These are phyloP conservation scores for Dicyrtomina minuta DNA, from an alignment of 2,888 invertebrate genomes.

Conservation along the genomic window DNA sequence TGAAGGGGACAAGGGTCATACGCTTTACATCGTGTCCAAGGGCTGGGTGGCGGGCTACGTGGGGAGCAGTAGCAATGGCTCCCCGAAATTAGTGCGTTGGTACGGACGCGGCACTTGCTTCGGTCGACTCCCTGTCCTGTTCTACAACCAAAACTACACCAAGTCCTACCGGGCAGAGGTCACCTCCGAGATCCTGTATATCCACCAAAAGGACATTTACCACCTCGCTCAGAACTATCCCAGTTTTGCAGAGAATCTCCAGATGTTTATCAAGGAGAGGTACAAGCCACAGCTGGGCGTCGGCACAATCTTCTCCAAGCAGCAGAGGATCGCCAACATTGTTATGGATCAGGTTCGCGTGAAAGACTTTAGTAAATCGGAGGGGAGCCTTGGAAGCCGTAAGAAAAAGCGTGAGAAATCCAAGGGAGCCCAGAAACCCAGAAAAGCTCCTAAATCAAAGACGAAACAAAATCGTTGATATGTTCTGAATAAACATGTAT, in stretches of 20 bases:
- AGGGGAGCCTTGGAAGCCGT: too few species aligned
- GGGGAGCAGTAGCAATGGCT: slow-evolving; percentile 33
- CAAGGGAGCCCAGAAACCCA: too few species aligned
- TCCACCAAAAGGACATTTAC: slow-evolving; percentile 36
- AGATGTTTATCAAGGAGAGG: slow-evolving; percentile 8
- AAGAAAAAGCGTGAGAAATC: too few species aligned
- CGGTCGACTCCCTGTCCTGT: slow-evolving; percentile 43
- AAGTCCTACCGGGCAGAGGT: slow-evolving; percentile 47
- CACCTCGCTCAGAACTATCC: slow-evolving; percentile 18
- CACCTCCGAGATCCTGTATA: slow-evolving; percentile 41
- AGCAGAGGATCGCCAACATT: neutral
- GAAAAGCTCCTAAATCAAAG: too few species aligned
- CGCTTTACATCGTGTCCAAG: slow-evolving; percentile 46
- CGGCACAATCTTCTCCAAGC: slow-evolving; percentile 6
- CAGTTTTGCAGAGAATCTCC: slow-evolving; percentile 21
- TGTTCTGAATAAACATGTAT: too few species aligned
- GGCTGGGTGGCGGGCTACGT: slow-evolving; percentile 44
- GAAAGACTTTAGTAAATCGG: too few species aligned
- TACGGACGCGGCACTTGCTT: slow-evolving; percentile 45
- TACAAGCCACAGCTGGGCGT: slow-evolving; percentile 17
- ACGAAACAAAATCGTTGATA: too few species aligned
- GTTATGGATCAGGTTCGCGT: too few species aligned
- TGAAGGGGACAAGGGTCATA: slow-evolving; percentile 45
- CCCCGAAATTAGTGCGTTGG: slow-evolving; percentile 31
- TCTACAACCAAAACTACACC: slow-evolving; percentile 41